Evolutionary conservation across 2,797 vertebrate species (phyloP).

Genomic region (Nannoperca obscura): DNA sequence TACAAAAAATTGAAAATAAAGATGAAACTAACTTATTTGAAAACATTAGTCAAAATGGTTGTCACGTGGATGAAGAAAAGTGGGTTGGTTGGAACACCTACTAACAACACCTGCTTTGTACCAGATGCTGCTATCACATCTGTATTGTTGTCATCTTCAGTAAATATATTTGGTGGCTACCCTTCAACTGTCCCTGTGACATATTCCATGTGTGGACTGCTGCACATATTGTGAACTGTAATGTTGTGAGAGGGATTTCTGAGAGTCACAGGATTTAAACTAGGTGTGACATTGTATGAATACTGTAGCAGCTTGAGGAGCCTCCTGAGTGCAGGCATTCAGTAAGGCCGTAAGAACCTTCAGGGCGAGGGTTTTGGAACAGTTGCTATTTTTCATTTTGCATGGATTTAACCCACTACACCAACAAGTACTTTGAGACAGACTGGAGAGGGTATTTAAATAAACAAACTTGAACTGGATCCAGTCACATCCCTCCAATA

Average conservation of each 20-base stretch:
- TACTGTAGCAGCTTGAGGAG: slow-evolving; percentile 43
- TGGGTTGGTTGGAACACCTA: neutral
- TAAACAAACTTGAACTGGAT: neutral
- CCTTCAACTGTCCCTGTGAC: slow-evolving; percentile 28
- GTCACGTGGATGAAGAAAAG: neutral
- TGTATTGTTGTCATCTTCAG: neutral
- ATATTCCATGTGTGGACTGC: slow-evolving; percentile 22
- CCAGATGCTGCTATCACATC: neutral
- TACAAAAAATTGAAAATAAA: too few relatives aligned
- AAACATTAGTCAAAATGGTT: too few relatives aligned
- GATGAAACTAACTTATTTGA: neutral
- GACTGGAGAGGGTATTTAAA: neutral
- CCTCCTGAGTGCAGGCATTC: slow-evolving; percentile 39
- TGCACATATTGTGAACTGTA: slow-evolving; percentile 26
- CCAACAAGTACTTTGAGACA: neutral
- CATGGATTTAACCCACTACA: slow-evolving; percentile 20
- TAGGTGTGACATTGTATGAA: slow-evolving; percentile 62
- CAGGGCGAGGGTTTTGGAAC: slow-evolving; percentile 15
- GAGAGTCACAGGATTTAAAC: slow-evolving; percentile 62
- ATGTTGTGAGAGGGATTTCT: slow-evolving; percentile 50
- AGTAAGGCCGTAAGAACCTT: slow-evolving; percentile 21
- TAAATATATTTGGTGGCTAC: neutral
- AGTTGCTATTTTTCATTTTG: slow-evolving; percentile 18
- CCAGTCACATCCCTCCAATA: slow-evolving; percentile 11
- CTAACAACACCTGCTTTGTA: neutral